Conservation (phyloP, 2,797 vertebrate species). For the Characodon lateralis region DNA sequence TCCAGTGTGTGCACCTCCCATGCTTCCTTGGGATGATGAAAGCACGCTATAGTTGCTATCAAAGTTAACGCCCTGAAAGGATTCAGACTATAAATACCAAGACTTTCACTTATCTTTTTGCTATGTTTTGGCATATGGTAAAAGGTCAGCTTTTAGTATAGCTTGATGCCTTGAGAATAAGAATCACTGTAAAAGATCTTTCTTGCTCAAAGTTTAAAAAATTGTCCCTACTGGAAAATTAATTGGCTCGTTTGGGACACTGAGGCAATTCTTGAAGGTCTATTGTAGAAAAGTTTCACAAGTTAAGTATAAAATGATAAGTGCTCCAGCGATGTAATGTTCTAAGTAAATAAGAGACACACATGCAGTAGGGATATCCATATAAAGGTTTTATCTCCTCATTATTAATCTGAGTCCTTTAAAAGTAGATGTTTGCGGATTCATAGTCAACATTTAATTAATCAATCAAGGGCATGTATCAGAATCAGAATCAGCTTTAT, state of each 20-base stretch:
- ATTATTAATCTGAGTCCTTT: background rate
- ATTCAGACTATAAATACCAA: slow-evolving; percentile 15
- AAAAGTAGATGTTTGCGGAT: background rate
- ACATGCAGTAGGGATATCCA: background rate
- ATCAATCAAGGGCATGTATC: background rate
- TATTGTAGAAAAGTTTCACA: background rate
- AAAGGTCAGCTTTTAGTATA: background rate
- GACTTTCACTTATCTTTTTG: background rate
- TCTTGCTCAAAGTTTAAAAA: background rate
- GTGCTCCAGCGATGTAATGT: background rate
- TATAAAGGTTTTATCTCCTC: background rate
- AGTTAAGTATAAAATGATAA: background rate
- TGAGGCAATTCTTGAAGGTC: background rate
- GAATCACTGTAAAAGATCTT: background rate
- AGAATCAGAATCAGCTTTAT: too few relatives aligned
- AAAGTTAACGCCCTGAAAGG: slow-evolving; percentile 18
- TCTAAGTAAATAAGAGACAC: background rate
- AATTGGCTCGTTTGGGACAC: background rate
- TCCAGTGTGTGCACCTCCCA: background rate
- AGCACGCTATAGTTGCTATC: slow-evolving; percentile 18
- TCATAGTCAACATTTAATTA: background rate
- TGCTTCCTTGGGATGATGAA: slow-evolving; percentile 9
- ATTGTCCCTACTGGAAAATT: background rate
- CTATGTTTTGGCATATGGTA: background rate
- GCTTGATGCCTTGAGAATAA: background rate